Percentiles rank a stretch among this genome's conserved stretches.
phyloP scores from a whole-genome alignment of 2,113 vertebrate species.

The Cochlearius cochlearius region DNA sequence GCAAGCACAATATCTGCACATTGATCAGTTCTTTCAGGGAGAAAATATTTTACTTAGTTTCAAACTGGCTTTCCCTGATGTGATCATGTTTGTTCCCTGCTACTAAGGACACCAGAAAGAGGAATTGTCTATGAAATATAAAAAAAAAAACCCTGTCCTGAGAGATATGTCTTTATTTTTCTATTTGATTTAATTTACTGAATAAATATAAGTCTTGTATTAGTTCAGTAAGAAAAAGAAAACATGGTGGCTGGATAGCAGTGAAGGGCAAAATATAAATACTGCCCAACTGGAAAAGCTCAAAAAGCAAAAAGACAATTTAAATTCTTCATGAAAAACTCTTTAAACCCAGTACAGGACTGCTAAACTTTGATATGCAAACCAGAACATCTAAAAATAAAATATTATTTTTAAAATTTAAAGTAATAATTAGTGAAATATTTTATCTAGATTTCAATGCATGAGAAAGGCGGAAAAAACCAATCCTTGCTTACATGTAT shows the following conservation, averaged over 20 bases:
- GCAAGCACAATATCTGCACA: background rate
- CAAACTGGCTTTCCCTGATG: background rate
- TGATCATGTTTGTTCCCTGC: background rate
- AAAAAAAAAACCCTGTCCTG: background rate
- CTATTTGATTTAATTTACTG: background rate
- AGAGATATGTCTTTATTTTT: background rate
- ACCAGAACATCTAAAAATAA: background rate
- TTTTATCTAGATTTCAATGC: background rate
- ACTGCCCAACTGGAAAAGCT: background rate
- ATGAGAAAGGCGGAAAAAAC: accelerated
- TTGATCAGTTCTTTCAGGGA: background rate
- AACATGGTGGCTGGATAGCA: background rate
- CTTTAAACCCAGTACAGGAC: background rate
- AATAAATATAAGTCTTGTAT: background rate
- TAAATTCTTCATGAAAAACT: background rate
- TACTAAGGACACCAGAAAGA: background rate
- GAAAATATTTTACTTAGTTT: background rate
- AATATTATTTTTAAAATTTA: background rate
- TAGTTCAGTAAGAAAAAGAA: background rate
- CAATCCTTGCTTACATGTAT: accelerated
- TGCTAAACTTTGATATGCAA: background rate
- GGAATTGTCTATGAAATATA: background rate
- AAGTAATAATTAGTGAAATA: background rate
- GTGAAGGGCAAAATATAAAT: background rate
- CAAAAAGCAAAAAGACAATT: background rate